These are phyloP conservation scores for Vultur gryphus DNA, from an alignment of 2,797 vertebrate genomes.

Conservation along the genomic window DNA sequence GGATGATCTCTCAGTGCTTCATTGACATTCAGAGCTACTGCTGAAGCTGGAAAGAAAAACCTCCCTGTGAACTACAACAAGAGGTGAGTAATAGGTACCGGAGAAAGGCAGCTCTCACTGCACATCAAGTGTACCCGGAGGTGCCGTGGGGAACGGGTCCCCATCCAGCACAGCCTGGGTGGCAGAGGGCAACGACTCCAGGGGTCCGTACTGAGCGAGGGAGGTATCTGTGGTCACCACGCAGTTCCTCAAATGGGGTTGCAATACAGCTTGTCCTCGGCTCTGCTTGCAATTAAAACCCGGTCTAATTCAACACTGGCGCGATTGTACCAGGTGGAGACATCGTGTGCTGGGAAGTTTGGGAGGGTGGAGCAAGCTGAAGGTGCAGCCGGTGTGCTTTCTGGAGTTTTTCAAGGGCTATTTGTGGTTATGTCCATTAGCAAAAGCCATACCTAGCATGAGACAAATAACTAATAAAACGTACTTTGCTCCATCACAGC, in stretches of 20 bases:
- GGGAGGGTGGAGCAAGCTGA: background rate
- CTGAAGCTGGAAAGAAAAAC: background rate
- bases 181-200: too few species aligned
- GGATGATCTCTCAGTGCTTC: background rate
- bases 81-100: background rate
- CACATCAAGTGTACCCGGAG: rapidly evolving
- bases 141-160: background rate
- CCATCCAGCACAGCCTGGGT: background rate
- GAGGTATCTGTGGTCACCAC: background rate
- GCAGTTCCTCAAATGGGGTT: background rate
- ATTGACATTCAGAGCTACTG: background rate
- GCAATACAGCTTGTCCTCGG: background rate
- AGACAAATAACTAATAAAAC: background rate
- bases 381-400: background rate
- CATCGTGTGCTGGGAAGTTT: background rate
- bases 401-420: background rate
- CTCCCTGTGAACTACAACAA: background rate
- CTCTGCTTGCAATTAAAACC: background rate
- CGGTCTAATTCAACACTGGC: background rate
- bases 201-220: rapidly evolving
- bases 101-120: background rate
- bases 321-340: background rate
- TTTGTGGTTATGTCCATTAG: background rate
- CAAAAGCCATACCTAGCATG: background rate
- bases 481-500: background rate